Conservation (phyloP, 1,140 invertebrate species). For the Euura lappo region DNA sequence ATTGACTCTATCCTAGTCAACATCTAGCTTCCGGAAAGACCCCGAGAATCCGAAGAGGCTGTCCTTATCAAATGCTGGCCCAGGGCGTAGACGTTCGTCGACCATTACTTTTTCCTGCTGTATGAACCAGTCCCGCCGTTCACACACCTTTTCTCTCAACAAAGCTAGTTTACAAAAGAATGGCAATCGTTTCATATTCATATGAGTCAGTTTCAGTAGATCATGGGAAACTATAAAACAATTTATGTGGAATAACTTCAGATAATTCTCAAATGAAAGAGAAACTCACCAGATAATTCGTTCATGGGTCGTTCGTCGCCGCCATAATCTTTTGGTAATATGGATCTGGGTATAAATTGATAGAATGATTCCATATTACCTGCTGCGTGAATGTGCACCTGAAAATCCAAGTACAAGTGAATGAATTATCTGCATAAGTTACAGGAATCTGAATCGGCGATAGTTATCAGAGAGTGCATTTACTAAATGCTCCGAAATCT, state of each 20-base stretch:
- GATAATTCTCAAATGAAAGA: no score
- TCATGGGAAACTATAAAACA: no score
- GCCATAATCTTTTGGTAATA: constrained; percentile 62
- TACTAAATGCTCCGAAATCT: no score
- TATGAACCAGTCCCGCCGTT: constrained; percentile 56
- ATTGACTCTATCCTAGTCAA: constrained; percentile 43
- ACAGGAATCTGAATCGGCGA: no score
- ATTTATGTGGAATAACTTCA: no score
- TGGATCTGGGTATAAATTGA: constrained; percentile 58
- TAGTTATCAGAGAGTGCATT: no score
- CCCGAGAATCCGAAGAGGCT: constrained; percentile 50
- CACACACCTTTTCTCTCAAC: constrained; percentile 50
- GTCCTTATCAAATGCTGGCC: constrained; percentile 36
- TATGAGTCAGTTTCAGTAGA: no score
- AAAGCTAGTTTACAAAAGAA: constrained; percentile 34
- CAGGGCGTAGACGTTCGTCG: constrained; percentile 53
- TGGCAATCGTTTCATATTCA: no score
- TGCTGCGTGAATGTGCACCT: constrained; percentile 53
- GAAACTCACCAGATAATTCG: constrained; percentile 37
- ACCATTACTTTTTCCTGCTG: constrained; percentile 46
- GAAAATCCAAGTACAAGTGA: not conserved
- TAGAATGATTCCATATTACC: constrained; percentile 57
- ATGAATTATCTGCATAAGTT: no score
- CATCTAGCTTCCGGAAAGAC: constrained; percentile 55
- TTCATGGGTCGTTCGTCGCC: constrained; percentile 48